Percentiles rank a stretch among this genome's conserved stretches.
These are phyloP conservation scores for Lochmaea crataegi DNA, from an alignment of 2,888 invertebrate species.

Conservation along the genomic window DNA sequence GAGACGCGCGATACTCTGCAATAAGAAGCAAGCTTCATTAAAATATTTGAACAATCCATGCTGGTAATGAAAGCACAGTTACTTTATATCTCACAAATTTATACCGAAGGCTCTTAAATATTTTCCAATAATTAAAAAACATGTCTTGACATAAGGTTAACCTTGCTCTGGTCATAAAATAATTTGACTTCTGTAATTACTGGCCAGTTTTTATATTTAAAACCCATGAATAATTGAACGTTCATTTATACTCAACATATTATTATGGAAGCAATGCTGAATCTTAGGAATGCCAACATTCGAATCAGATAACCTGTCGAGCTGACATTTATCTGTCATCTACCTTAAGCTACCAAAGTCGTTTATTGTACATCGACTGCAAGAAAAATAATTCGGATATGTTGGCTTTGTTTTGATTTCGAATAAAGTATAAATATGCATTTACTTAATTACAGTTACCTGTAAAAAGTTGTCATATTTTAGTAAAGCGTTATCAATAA, in stretches of 20 bases:
- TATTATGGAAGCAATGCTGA: constrained; percentile 7
- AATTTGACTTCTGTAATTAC: constrained; percentile 4
- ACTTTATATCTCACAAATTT: neutral
- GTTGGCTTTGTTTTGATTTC: no score
- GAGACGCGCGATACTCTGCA: no score
- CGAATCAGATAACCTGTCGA: neutral
- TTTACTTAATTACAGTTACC: no score
- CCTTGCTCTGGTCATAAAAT: neutral
- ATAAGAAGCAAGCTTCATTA: no score
- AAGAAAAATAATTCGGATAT: no score
- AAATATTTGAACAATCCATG: no score
- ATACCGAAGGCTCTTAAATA: neutral
- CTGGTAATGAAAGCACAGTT: neutral
- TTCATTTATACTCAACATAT: neutral
- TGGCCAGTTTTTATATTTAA: neutral
- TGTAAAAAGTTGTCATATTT: no score
- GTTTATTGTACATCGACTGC: neutral
- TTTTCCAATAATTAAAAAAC: neutral
- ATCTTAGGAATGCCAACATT: neutral
- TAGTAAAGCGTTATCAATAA: no score
- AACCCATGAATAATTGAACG: neutral
- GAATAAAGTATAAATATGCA: no score
- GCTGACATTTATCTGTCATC: neutral
- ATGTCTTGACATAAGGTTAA: neutral
- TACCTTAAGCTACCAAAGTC: neutral